phyloP scores from a whole-genome alignment of 2,797 vertebrate genomes.

The Aeoliscus strigatus region DNA sequence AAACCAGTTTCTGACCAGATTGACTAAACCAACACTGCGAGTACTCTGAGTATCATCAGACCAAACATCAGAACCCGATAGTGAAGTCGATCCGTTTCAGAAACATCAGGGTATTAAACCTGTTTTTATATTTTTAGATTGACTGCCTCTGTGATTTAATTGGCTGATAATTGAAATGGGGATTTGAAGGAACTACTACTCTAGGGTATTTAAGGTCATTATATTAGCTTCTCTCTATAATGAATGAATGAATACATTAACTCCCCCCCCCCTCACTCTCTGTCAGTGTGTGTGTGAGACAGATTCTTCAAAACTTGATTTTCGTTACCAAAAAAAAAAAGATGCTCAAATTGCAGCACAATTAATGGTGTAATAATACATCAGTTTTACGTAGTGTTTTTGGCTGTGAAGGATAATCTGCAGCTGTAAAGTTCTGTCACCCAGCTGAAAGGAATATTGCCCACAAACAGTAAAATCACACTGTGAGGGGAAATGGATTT shows the following conservation, averaged over 20 bases:
- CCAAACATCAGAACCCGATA: no score
- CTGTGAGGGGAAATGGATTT: slow-evolving; percentile 28
- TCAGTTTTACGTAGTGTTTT: slow-evolving; percentile 51
- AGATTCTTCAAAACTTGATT: no score
- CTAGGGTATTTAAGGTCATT: slow-evolving; percentile 44
- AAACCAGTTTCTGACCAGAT: no score
- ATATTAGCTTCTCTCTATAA: slow-evolving; percentile 45
- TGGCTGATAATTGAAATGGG: slow-evolving; percentile 36
- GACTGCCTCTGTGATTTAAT: slow-evolving; percentile 36
- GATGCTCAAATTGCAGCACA: slow-evolving; percentile 39
- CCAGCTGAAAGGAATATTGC: slow-evolving; percentile 62
- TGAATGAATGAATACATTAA: slow-evolving; percentile 46
- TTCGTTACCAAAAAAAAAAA: slow-evolving; percentile 22
- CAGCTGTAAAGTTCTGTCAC: slow-evolving; percentile 63
- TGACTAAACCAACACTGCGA: no score
- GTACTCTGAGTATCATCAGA: no score
- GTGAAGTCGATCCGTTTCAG: no score
- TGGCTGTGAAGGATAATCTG: slow-evolving; percentile 61
- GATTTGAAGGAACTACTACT: slow-evolving; percentile 26
- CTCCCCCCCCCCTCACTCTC: slow-evolving; percentile 15
- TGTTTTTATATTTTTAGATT: slow-evolving; percentile 15
- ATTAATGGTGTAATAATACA: slow-evolving; percentile 63
- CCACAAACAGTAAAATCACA: slow-evolving; percentile 60
- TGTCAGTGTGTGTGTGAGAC: slow-evolving; percentile 10
- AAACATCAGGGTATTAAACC: no score